Conservation (phyloP, 2,888 invertebrate genomes). For the Clunio marinus region DNA sequence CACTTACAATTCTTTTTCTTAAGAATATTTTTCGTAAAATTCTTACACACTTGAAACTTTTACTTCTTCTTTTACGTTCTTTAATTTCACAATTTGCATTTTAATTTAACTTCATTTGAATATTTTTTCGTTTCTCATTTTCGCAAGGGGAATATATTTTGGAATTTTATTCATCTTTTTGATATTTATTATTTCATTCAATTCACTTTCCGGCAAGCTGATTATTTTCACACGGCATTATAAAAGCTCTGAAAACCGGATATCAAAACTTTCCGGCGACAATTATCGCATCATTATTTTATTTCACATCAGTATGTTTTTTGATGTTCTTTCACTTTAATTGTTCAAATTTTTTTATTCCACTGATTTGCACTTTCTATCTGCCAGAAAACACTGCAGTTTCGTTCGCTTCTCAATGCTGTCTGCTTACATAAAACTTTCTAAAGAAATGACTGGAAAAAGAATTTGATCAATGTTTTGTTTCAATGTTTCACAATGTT, state of each 20-base stretch:
- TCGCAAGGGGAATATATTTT: no score
- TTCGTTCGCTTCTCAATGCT: conserved; percentile 31
- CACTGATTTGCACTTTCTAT: not conserved
- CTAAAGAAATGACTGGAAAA: conserved; percentile 26
- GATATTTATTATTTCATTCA: not conserved
- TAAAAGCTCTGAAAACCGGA: no score
- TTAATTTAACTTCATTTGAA: not conserved
- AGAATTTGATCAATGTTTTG: conserved; percentile 13
- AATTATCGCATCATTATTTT: no score
- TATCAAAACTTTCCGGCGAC: no score
- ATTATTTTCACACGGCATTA: no score
- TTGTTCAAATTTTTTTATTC: not conserved
- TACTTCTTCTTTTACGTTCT: not conserved
- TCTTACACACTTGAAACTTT: not conserved
- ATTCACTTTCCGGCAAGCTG: no score
- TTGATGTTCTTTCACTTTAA: not conserved
- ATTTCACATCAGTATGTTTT: no score
- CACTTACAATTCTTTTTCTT: not conserved
- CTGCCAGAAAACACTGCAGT: not conserved
- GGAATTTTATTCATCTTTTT: no score
- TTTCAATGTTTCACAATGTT: not conserved
- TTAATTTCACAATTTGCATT: not conserved
- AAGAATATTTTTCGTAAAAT: not conserved
- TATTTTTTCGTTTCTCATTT: no score
- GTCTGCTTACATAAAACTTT: conserved; percentile 18